These are phyloP conservation scores for Eledona agricola DNA, from an alignment of 2,888 invertebrate species.

Conservation along the genomic window DNA sequence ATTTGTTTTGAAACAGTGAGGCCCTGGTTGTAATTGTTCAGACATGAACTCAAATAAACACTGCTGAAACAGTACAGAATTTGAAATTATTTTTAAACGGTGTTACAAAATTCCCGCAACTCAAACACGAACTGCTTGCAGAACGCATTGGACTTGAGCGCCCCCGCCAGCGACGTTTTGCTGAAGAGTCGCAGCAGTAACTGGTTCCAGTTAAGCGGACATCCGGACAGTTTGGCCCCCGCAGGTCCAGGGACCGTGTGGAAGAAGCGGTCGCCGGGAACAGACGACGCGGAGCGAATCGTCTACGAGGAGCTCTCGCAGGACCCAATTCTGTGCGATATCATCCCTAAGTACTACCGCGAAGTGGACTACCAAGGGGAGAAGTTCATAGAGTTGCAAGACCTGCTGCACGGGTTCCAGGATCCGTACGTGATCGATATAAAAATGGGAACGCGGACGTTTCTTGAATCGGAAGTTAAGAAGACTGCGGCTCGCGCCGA, in stretches of 20 bases:
- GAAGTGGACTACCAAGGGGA: constrained; percentile 82
- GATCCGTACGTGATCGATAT: constrained; percentile 97
- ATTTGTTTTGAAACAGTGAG: too few species aligned
- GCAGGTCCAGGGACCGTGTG: constrained; percentile 94
- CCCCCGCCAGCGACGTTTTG: constrained; percentile 87
- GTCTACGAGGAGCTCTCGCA: constrained; percentile 83
- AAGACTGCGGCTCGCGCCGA: constrained; percentile 86
- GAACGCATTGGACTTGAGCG: constrained; percentile 91
- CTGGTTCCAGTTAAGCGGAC: constrained; percentile 95
- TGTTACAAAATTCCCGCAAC: too few species aligned
- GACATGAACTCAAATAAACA: too few species aligned
- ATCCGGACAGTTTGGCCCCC: constrained; percentile 91
- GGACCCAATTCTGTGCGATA: constrained; percentile 75
- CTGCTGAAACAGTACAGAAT: too few species aligned
- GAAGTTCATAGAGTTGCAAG: constrained; percentile 94
- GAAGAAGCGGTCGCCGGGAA: constrained; percentile 80
- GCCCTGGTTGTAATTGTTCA: too few species aligned
- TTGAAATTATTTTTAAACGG: too few species aligned
- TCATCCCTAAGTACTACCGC: constrained; percentile 86
- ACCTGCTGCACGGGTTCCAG: constrained; percentile 87
- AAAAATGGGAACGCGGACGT: constrained; percentile 96
- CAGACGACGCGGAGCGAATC: constrained; percentile 77
- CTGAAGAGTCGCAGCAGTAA: constrained; percentile 74
- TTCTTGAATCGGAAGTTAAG: constrained; percentile 93
- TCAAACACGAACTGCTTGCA: too few species aligned